Evolutionary conservation across 2,113 vertebrate species (phyloP).

Genomic region (Callocephalon fimbriatum): DNA sequence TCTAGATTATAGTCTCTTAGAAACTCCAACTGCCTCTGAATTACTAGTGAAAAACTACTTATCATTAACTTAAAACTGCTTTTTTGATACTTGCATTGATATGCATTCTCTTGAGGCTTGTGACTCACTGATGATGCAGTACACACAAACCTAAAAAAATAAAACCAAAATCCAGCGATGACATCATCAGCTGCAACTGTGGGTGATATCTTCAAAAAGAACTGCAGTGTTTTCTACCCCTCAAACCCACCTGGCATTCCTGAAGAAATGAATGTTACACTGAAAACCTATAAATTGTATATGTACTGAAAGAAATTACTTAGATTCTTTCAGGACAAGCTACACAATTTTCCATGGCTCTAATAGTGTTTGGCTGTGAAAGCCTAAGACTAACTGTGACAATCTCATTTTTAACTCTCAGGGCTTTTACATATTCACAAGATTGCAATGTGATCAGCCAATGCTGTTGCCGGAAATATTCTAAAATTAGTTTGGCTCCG

Average conservation of each 20-base stretch:
- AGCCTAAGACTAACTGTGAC: neutral
- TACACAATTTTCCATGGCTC: neutral
- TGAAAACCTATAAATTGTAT: neutral
- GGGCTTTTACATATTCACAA: constrained; percentile 40
- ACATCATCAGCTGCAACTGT: constrained; percentile 19
- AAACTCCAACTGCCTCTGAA: neutral
- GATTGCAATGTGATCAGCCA: constrained; percentile 36
- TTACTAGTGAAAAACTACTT: neutral
- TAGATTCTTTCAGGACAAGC: neutral
- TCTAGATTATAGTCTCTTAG: neutral
- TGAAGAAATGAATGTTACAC: neutral
- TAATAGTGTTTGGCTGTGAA: neutral
- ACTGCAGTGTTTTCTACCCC: neutral
- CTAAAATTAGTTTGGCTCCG: constrained; percentile 55
- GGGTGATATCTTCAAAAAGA: neutral
- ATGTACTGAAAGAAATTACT: neutral
- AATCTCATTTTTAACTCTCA: constrained; percentile 39
- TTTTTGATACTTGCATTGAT: neutral
- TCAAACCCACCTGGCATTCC: neutral
- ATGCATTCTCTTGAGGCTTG: neutral
- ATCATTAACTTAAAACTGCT: neutral
- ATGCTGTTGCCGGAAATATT: neutral
- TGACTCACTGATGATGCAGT: constrained; percentile 63
- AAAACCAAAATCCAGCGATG: neutral
- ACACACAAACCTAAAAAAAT: neutral